Evolutionary conservation across 2,797 vertebrate genomes (phyloP).

Genomic region (Falco novaeseelandiae): DNA sequence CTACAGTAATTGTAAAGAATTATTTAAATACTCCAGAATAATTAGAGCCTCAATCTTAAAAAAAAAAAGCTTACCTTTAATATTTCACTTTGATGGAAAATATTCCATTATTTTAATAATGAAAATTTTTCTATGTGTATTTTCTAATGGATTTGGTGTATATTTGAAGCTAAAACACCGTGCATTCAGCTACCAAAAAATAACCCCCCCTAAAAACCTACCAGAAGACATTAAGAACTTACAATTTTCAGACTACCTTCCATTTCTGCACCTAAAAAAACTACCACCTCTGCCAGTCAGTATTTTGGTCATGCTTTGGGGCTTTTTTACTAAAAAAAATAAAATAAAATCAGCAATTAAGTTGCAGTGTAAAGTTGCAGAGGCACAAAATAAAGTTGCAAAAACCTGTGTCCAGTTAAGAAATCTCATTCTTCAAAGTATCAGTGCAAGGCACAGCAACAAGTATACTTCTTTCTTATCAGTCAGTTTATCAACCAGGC

Average conservation of each 20-base stretch:
- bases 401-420: background rate
- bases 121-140: background rate
- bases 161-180: background rate
- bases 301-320: rapidly evolving
- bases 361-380: background rate
- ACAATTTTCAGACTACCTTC: background rate
- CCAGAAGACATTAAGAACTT: rapidly evolving
- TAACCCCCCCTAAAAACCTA: rapidly evolving
- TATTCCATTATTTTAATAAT: background rate
- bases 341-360: background rate
- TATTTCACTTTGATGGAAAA: background rate
- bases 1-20: background rate
- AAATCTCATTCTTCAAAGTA: background rate
- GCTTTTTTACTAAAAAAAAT: background rate
- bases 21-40: background rate
- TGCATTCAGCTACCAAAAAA: background rate
- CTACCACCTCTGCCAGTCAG: background rate
- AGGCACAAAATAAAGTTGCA: background rate
- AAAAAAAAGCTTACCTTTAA: background rate
- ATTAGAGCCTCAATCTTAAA: background rate
- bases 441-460: background rate
- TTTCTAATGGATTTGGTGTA: background rate
- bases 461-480: background rate
- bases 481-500: background rate
- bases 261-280: background rate